Base-by-base conservation (phyloP, 2,113 vertebrate genomes). In the Zosterops pallidus region DNA sequence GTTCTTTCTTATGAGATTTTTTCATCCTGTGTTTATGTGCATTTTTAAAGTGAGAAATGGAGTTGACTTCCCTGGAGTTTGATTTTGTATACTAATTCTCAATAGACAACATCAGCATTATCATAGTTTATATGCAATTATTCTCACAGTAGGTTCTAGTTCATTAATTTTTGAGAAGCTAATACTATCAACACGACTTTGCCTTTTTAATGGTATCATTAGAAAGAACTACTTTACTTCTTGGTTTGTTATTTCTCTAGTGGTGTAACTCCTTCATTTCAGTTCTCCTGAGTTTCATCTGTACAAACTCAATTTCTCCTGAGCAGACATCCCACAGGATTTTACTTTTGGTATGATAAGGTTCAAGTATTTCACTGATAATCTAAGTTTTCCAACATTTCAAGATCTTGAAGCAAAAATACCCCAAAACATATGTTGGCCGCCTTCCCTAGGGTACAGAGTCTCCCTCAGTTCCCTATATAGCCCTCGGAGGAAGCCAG, bases 91-190 rank as follows among this genome's bases (percentile, higher is more conserved):
- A 94, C 53, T 65, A 95, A 70, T 92, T 85, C 82, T 74, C 19
- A 2, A 44, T 19, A 90, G 63, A 63, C 47, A 93, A 63, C 12
- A 65, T 67, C 84, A 85, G 37, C 72, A 90, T 86, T 72, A 74
- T 75, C 26, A 3, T 31, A 56, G 31, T 52, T 97, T 62, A 88
- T 72, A 50, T 80, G 67, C 63, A 91, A 83, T 95, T 95, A 88
- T 91, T 95, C 59, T 95, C 91, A 90, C 59, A 88, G 42, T 70
- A 90, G 33, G 67, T 83, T 92, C 67, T 76, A 87, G 78, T 72
- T 91, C 82, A 91, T 91, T 95, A 93, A 90, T 94, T 91, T 56
- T 49, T 80, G 68, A 90, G 70, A 77, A 52, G 50, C 23, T 72
- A 87, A 85, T 85, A 33, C 47, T 63, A 33, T 69, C 50, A 90